A percentile compares a stretch with the other conserved stretches of the same genome.
Evolutionary conservation across 2,888 invertebrate species (phyloP).

Genomic region (Melanophora roralis): DNA sequence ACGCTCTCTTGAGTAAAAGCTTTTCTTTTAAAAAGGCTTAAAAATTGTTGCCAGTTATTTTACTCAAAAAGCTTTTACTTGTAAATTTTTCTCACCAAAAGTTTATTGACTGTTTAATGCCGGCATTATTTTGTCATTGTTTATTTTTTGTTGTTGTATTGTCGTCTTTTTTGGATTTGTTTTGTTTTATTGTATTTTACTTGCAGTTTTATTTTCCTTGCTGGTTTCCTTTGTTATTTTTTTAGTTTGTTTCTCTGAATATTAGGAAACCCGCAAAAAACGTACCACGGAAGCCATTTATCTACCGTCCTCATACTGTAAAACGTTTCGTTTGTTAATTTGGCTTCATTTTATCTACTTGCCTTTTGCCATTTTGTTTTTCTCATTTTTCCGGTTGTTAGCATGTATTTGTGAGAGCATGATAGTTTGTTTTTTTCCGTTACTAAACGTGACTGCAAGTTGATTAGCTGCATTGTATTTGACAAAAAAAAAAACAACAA

Average conservation of each 20-base stretch:
- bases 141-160: neutral
- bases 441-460: conserved; percentile 57
- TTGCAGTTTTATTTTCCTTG: neutral
- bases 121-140: conserved; percentile 37
- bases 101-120: conserved; percentile 57
- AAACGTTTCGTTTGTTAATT: conserved; percentile 4
- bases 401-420: neutral
- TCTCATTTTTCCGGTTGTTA: neutral
- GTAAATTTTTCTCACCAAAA: conserved; percentile 7
- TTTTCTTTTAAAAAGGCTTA: neutral
- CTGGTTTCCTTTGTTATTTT: neutral
- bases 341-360: conserved; percentile 1
- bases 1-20: conserved; percentile 49
- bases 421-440: conserved; percentile 1
- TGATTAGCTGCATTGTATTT: conserved; percentile 58
- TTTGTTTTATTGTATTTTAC: neutral
- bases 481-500: conserved; percentile 3
- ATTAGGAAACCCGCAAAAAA: conserved; percentile 25
- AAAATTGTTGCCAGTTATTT: no score
- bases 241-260: neutral
- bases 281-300: conserved; percentile 52
- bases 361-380: conserved; percentile 4
- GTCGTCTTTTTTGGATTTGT: neutral
- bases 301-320: neutral
- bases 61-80: conserved; percentile 29